Base-by-base conservation (phyloP, 2,888 invertebrate species). In the Macroteleia sp. region DNA sequence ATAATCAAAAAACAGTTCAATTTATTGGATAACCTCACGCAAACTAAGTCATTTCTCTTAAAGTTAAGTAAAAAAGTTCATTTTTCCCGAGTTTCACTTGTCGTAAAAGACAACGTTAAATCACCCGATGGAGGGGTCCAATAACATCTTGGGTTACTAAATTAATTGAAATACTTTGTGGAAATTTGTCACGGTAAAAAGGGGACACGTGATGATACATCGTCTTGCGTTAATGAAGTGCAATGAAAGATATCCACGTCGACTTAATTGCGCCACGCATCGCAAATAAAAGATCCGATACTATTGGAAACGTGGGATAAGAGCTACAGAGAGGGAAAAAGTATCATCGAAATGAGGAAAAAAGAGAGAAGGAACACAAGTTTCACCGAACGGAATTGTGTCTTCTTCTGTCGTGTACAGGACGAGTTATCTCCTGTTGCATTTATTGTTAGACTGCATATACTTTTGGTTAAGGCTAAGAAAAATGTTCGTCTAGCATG, bases 101-200 rank as follows among this genome's bases (percentile, higher is more conserved):
- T 3, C 41, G 16, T 12, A 20, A 42, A 52, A n/a, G 22, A 12
- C n/a, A 32, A 42, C 16, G n/a, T 34, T 69, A 69, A 69, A 56
- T 48, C 56, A 69, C 41, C 9, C 44, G 50, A 14, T 28, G 25
- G 16, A 44, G 36, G 6, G 30, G 22, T 46, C 19, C 34, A 44
- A 41, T 30, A 54, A 50, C 25, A 41, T 52, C 59, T 59, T 59
- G 54, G 36, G 44, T 52, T 48, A 64, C 64, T 56, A 74, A 74
- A 74, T 74, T 74, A 66, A 74, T 74, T 74, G 59, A 74, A 74
- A 74, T 74, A 66, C 59, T 66, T 56, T 36, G 52, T 52, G 41
- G 66, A 74, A 59, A 74, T 66, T 74, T 74, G 66, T 74, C 52
- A 59, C 39, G 59, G 52, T 28, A 66, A 66, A 74, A 74, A 59